Conservation (phyloP, 2,888 invertebrate genomes). For the Apamea crenata region DNA sequence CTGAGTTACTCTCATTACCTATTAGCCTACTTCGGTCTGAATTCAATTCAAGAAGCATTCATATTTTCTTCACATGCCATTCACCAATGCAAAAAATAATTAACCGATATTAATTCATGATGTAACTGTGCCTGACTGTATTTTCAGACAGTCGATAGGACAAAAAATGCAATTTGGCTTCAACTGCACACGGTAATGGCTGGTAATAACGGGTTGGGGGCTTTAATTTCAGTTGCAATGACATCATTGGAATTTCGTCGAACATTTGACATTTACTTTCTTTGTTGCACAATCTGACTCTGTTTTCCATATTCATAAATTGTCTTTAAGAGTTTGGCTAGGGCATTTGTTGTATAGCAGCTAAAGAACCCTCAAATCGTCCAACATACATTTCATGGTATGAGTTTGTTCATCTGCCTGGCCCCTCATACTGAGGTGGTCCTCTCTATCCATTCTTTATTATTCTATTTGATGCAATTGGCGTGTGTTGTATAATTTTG, state of each 20-base stretch:
- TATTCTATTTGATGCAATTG: not conserved
- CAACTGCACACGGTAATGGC: conserved; percentile 42
- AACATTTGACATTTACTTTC: conserved; percentile 37
- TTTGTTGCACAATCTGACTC: conserved; percentile 24
- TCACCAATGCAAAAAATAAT: not conserved
- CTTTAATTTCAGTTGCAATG: conserved; percentile 26
- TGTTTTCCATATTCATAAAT: not conserved
- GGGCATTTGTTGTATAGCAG: not conserved
- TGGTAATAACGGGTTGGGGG: conserved; percentile 41
- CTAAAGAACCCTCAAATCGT: not conserved
- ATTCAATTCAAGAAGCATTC: conserved; percentile 4
- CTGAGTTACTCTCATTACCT: conserved; percentile 18
- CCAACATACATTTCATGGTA: not conserved
- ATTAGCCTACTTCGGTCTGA: conserved; percentile 30
- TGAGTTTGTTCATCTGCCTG: not conserved
- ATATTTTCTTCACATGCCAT: conserved; percentile 8
- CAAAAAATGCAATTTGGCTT: conserved; percentile 51
- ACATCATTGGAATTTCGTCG: conserved; percentile 41
- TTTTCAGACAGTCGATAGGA: conserved; percentile 13
- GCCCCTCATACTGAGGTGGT: not conserved
- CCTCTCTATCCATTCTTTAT: not conserved
- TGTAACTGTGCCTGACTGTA: conserved; percentile 45
- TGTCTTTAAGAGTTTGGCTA: not conserved
- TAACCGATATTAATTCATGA: not conserved
- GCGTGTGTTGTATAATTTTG: conserved; percentile 24